Percentiles rank a stretch among this genome's conserved stretches.
Conservation (phyloP, 2,113 vertebrate species). For the Corapipo altera region DNA sequence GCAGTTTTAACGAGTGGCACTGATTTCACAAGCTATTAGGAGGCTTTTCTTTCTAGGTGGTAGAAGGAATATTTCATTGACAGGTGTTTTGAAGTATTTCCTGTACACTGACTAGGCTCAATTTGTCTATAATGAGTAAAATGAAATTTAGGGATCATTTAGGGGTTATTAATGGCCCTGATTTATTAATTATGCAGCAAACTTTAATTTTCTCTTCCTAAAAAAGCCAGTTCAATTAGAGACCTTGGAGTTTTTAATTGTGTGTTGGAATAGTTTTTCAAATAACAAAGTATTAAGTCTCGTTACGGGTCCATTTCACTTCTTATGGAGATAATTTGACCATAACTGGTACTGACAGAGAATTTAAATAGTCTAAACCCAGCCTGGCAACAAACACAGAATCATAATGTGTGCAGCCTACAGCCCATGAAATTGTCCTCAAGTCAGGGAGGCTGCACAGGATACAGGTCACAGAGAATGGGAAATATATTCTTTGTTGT, state of each 20-base stretch:
- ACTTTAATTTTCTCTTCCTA: background rate
- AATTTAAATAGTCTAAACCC: constrained; percentile 37
- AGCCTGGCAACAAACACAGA: background rate
- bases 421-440: background rate
- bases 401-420: background rate
- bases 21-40: constrained; percentile 50
- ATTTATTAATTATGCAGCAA: background rate
- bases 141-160: background rate
- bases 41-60: constrained; percentile 76
- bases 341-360: constrained; percentile 3
- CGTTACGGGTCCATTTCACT: background rate
- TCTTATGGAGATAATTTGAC: constrained; percentile 39
- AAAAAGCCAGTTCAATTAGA: background rate
- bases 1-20: constrained; percentile 28
- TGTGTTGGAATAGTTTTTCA: background rate
- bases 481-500: background rate
- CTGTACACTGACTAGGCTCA: background rate
- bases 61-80: constrained; percentile 46
- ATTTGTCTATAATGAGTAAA: background rate
- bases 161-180: background rate
- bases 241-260: background rate
- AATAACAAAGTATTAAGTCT: constrained; percentile 17
- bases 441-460: background rate
- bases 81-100: constrained; percentile 68
- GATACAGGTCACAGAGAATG: background rate